phyloP scores from a whole-genome alignment of 2,888 invertebrate genomes.

The Lithophane socia region DNA sequence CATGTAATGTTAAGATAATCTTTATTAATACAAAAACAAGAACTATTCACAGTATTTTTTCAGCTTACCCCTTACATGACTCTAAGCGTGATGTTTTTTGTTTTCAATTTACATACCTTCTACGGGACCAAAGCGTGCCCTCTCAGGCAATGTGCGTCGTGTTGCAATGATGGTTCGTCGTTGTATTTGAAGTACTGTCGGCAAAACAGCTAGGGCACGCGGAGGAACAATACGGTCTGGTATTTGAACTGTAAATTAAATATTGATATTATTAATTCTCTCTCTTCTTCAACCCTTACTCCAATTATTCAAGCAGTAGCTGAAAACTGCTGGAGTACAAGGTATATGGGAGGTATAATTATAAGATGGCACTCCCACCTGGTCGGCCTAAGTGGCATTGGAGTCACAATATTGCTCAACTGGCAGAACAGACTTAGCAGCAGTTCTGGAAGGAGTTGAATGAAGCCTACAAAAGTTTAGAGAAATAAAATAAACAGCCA shows the following conservation, averaged over 20 bases:
- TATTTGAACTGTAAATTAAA: conserved; percentile 81
- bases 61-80: neutral
- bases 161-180: conserved; percentile 91
- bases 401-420: conserved; percentile 1
- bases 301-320: neutral
- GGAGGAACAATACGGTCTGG: conserved; percentile 93
- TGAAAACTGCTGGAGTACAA: neutral
- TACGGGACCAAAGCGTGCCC: conserved; percentile 95
- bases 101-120: conserved; percentile 67
- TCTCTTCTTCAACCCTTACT: neutral
- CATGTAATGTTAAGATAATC: neutral
- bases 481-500: neutral
- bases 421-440: neutral
- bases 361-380: neutral
- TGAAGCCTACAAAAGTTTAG: neutral
- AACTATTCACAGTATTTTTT: neutral
- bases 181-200: conserved; percentile 90
- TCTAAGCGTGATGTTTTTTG: neutral
- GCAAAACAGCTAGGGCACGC: conserved; percentile 94
- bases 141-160: conserved; percentile 92
- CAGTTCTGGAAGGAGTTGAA: neutral
- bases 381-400: neutral
- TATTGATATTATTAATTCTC: neutral
- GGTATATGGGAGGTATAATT: neutral
- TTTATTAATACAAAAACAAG: neutral